phyloP scores from a whole-genome alignment of 2,113 vertebrate genomes.

The Salvelinus fontinalis region DNA sequence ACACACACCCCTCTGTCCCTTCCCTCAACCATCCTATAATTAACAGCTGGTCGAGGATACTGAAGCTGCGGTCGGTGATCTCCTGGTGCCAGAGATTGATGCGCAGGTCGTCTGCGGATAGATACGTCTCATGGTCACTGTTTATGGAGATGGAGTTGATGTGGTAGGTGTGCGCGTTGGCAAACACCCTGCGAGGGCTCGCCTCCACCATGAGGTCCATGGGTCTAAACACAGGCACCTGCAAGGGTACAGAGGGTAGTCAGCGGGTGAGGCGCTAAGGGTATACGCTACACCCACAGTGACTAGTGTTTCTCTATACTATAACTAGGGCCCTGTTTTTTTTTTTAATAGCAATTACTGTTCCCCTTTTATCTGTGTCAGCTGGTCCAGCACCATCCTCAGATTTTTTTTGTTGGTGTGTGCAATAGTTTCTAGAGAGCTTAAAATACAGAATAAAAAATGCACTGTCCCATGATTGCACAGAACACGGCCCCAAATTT shows the following conservation, averaged over 20 bases:
- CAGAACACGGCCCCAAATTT: not conserved
- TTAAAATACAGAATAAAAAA: too few species aligned
- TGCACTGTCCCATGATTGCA: too few species aligned
- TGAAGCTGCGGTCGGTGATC: conserved; percentile 81
- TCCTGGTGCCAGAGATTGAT: conserved; percentile 80
- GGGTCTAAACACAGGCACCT: conserved; percentile 78
- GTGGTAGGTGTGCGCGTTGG: conserved; percentile 80
- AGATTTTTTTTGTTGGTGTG: too few species aligned
- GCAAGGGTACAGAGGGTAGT: not conserved
- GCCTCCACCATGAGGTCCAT: conserved; percentile 83
- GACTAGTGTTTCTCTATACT: not conserved
- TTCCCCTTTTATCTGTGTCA: too few species aligned
- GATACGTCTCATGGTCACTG: conserved; percentile 78
- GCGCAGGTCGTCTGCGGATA: conserved; percentile 78
- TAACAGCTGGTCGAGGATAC: conserved; percentile 65
- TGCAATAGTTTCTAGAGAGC: too few species aligned
- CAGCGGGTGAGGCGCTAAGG: not conserved
- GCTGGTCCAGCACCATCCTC: too few species aligned
- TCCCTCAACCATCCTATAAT: too few species aligned
- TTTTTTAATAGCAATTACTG: too few species aligned
- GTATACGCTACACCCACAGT: too few species aligned
- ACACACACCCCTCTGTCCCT: conserved; percentile 73
- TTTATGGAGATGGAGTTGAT: conserved; percentile 82
- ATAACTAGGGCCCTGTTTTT: not conserved
- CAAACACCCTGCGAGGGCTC: conserved; percentile 76